Evolutionary conservation across 2,888 invertebrate species (phyloP).

Genomic region (Tinea semifulvella): DNA sequence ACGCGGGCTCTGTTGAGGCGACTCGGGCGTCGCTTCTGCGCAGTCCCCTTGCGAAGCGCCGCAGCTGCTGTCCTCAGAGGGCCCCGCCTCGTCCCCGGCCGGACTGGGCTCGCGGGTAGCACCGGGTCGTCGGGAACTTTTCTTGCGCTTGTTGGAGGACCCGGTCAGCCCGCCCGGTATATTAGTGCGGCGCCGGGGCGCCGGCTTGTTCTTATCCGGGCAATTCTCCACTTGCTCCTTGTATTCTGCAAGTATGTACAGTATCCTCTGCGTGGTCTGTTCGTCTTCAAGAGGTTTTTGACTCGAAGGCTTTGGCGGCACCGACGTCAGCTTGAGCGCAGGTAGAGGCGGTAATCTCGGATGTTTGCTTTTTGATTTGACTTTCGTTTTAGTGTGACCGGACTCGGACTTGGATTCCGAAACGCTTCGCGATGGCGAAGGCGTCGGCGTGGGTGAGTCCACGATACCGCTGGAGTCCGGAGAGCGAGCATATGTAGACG

Average conservation of each 20-base stretch:
- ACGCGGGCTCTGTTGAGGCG: constrained; percentile 64
- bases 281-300: constrained; percentile 85
- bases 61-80: constrained; percentile 80
- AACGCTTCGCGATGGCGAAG: constrained; percentile 37
- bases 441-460: constrained; percentile 22
- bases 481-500: constrained; percentile 43
- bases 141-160: constrained; percentile 66
- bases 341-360: constrained; percentile 57
- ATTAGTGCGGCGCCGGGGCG: constrained; percentile 78
- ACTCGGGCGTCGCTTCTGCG: constrained; percentile 58
- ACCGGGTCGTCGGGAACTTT: constrained; percentile 69
- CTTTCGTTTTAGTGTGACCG: constrained; percentile 38
- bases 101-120: constrained; percentile 67
- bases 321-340: constrained; percentile 69
- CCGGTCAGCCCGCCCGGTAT: constrained; percentile 73
- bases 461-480: constrained; percentile 39
- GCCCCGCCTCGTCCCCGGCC: constrained; percentile 73
- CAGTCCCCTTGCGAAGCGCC: constrained; percentile 69
- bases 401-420: constrained; percentile 29
- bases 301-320: constrained; percentile 61
- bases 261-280: constrained; percentile 81
- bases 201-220: constrained; percentile 84
- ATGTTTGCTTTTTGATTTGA: constrained; percentile 49
- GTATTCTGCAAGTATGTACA: constrained; percentile 81
- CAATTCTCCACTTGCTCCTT: constrained; percentile 82